Percentiles rank a stretch among this genome's conserved stretches.
These are phyloP conservation scores for Drosophila ezoana DNA, from an alignment of 2,888 invertebrate species.

Conservation along the genomic window DNA sequence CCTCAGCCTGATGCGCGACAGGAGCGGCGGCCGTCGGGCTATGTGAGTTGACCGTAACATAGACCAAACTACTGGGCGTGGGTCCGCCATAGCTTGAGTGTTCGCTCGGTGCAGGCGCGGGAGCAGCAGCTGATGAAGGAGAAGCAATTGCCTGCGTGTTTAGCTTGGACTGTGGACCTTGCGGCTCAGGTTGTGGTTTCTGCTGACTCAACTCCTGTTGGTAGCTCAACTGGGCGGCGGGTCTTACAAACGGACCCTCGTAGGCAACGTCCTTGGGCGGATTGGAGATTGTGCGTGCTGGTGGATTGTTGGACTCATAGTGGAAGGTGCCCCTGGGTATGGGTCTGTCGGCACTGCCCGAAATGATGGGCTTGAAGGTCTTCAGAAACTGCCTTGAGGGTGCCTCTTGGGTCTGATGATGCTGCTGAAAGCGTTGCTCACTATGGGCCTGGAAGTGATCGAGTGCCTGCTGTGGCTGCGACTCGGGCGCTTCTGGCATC, in stretches of 20 bases:
- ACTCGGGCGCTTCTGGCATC: conserved; percentile 19
- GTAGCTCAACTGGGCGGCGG: conserved; percentile 64
- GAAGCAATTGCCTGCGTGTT: conserved; percentile 64
- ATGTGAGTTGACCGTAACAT: conserved; percentile 69
- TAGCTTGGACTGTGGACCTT: conserved; percentile 24
- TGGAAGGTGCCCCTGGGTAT: conserved; percentile 74
- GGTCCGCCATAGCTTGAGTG: conserved; percentile 49
- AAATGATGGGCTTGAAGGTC: conserved; percentile 76
- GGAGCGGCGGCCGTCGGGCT: conserved; percentile 14
- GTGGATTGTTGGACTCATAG: conserved; percentile 64
- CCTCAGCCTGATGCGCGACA: conserved; percentile 2
- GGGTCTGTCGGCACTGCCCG: conserved; percentile 49
- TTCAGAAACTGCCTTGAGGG: conserved; percentile 83
- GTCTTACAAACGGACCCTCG: conserved; percentile 33
- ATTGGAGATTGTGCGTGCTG: conserved; percentile 23
- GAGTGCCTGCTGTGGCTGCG: conserved; percentile 46
- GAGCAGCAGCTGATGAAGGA: background rate
- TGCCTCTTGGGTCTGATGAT: conserved; percentile 67
- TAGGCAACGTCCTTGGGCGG: conserved; percentile 35
- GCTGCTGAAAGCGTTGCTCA: conserved; percentile 63
- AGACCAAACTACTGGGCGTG: conserved; percentile 61
- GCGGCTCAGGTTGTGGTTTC: conserved; percentile 10
- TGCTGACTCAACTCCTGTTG: conserved; percentile 40
- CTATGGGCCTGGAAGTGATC: conserved; percentile 74
- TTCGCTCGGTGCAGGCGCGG: conserved; percentile 5